Conservation (phyloP, 2,113 vertebrate species). For the Prionailurus viverrinus region DNA sequence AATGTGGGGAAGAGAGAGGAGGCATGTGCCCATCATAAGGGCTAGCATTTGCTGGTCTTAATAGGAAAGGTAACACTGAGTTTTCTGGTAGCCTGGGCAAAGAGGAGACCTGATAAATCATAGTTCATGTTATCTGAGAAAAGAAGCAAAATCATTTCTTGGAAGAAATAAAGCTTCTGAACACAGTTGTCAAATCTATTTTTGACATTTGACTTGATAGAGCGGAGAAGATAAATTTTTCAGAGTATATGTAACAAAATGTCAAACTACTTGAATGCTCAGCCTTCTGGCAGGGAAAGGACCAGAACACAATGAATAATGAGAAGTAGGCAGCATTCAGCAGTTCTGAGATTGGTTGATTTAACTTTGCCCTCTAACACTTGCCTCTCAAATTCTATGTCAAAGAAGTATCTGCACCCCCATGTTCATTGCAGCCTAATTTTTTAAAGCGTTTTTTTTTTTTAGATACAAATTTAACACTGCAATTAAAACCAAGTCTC, state of each 20-base stretch:
- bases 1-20: background rate
- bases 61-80: background rate
- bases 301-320: background rate
- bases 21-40: background rate
- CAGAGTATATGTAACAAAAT: background rate
- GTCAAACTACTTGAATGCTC: background rate
- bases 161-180: slow-evolving; percentile 44
- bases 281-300: background rate
- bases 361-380: background rate
- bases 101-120: slow-evolving; percentile 7
- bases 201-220: slow-evolving; percentile 6
- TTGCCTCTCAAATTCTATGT: background rate
- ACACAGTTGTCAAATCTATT: background rate
- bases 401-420: background rate
- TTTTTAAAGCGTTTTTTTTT: background rate
- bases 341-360: background rate
- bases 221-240: background rate
- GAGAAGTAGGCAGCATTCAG: background rate
- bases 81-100: slow-evolving; percentile 24
- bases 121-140: background rate
- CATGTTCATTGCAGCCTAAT: background rate
- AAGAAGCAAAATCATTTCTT: background rate
- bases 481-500: background rate
- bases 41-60: background rate
- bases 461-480: background rate